phyloP scores from a whole-genome alignment of 1,140 invertebrate species.

The Andrena cerasifolii region DNA sequence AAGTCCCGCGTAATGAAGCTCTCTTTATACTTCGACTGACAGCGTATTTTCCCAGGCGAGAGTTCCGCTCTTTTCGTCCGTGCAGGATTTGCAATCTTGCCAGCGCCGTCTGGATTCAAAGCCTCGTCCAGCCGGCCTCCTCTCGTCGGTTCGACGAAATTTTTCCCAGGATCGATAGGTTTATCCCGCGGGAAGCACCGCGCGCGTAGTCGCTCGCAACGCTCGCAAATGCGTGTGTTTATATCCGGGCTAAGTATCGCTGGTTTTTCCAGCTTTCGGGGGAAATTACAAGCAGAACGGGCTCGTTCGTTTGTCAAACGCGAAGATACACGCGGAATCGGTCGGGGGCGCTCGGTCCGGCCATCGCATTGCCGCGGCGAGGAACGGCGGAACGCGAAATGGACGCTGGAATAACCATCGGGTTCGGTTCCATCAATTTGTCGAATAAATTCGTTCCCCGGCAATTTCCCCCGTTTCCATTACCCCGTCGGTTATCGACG shows the following conservation, averaged over 20 bases:
- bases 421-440: slow-evolving; percentile 49
- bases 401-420: slow-evolving; percentile 40
- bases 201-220: neutral
- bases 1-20: no score
- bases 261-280: slow-evolving; percentile 23
- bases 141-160: slow-evolving; percentile 6
- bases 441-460: slow-evolving; percentile 50
- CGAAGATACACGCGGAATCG: slow-evolving; percentile 10
- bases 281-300: slow-evolving; percentile 32
- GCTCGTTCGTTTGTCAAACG: slow-evolving; percentile 24
- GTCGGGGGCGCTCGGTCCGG: no score
- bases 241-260: slow-evolving; percentile 5
- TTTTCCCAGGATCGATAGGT: slow-evolving; percentile 28
- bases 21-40: no score
- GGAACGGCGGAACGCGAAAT: slow-evolving; percentile 23
- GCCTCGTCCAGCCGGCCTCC: neutral
- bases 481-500: slow-evolving; percentile 41
- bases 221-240: slow-evolving; percentile 18
- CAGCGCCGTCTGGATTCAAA: neutral
- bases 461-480: slow-evolving; percentile 48
- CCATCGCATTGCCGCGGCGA: neutral
- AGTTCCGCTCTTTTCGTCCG: neutral
- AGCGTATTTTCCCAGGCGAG: neutral
- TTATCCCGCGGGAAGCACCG: neutral
- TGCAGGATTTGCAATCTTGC: neutral